These are phyloP conservation scores for Hipparchia sbordonii DNA, from an alignment of 2,888 invertebrate species.

Conservation along the genomic window DNA sequence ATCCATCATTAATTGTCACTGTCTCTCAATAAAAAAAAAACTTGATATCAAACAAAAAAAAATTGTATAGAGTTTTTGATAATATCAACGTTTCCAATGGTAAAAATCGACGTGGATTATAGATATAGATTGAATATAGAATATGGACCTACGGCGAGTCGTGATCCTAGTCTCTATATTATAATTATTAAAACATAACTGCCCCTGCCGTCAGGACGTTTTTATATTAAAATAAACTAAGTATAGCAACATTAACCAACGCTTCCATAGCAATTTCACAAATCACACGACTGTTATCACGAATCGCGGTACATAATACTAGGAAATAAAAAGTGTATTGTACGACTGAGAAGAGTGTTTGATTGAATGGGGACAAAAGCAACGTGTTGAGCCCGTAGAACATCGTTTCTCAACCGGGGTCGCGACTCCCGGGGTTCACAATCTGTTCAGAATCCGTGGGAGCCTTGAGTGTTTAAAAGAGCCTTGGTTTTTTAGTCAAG, in stretches of 20 bases:
- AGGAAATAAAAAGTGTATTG: constrained; percentile 15
- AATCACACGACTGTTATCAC: constrained; percentile 23
- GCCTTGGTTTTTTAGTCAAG: too few relatives aligned
- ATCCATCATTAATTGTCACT: too few relatives aligned
- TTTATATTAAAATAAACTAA: constrained; percentile 46
- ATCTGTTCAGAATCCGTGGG: too few relatives aligned
- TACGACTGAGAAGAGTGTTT: constrained; percentile 41
- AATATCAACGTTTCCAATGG: too few relatives aligned
- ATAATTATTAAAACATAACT: constrained; percentile 4
- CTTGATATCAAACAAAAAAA: too few relatives aligned
- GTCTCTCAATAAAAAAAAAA: too few relatives aligned
- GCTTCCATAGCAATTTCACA: constrained; percentile 12
- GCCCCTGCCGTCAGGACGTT: constrained; percentile 45
- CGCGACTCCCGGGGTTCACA: too few relatives aligned
- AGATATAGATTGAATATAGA: too few relatives aligned
- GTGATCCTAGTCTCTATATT: constrained; percentile 49
- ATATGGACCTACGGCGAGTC: constrained; percentile 45
- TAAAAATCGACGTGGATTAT: too few relatives aligned
- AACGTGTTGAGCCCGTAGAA: constrained; percentile 20
- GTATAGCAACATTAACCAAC: constrained; percentile 19
- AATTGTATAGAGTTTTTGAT: too few relatives aligned
- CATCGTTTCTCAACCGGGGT: too few relatives aligned
- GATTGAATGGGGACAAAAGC: constrained; percentile 67
- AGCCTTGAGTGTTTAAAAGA: too few relatives aligned
- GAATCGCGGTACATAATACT: constrained; percentile 24